Base-by-base conservation (phyloP, 2,113 vertebrate genomes). In the Carettochelys insculpta region DNA sequence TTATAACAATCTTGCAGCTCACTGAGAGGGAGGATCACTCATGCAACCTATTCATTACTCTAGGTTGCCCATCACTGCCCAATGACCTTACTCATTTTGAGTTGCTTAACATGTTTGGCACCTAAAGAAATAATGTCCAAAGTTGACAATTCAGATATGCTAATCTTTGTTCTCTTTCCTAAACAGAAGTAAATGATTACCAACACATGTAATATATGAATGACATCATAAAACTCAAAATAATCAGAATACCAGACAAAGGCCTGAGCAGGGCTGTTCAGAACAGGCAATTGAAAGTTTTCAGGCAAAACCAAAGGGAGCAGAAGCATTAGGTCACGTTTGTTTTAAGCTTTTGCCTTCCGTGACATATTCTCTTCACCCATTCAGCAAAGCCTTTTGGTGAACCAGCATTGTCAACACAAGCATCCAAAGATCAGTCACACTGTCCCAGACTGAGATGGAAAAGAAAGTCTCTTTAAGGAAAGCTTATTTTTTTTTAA, bases 301-400 rank as follows among this genome's bases (percentile, higher is more conserved):
- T 54, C 68, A 76, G 80, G 77, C 73, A 29, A 65, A 48, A 84
- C 11, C 8, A 5, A 16, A 73, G 68, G 16, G 43, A 5, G 20
- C 2, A 6, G 8, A 58, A 47, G 5, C 20, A 3, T 11, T 0
- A 1, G 54, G 54, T 54, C 41, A 73, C 13, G 8, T 43, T 43
- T 8, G 68, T 24, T 25, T 43, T 45, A 2, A 51, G 24, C 38
- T 27, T 78, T 79, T 65, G 9, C n/a, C 83, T 51, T 5, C 1
- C 0, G 25, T 0, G 10, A 5, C 11, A 83, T 34, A 77, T 52
- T 68, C 12, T 65, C 16, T 17, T 65, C 58, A 24, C 22, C n/a
- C n/a, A n/a, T n/a, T n/a, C n/a, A n/a, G n/a, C 41, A 43, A 73
- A 43, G 3, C 5, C 20, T 43, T 7, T 43, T 20, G 16, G 6